phyloP scores from a whole-genome alignment of 2,888 invertebrate species.

The Eumacrocentrus americanus region DNA sequence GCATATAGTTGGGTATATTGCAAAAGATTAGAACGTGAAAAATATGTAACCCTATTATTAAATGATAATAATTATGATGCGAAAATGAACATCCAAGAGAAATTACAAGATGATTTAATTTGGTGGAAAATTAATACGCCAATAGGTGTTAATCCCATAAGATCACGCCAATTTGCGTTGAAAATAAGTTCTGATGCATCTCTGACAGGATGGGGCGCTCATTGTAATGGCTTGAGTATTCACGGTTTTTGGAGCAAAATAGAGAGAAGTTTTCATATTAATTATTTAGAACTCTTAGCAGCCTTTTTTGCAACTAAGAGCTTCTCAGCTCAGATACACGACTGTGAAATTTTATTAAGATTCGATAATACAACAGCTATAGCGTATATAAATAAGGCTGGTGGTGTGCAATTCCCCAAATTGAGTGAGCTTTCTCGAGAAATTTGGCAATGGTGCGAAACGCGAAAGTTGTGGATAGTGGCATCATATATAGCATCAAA shows the following conservation, averaged over 20 bases:
- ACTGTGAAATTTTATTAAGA: slow-evolving; percentile 28
- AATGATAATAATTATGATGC: slow-evolving; percentile 21
- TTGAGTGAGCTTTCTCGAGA: slow-evolving; percentile 27
- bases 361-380: slow-evolving; percentile 35
- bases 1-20: slow-evolving; percentile 23
- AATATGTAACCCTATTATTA: slow-evolving; percentile 18
- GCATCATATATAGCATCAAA: slow-evolving; percentile 37
- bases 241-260: slow-evolving; percentile 20
- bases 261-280: slow-evolving; percentile 27
- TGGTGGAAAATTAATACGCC: slow-evolving; percentile 21
- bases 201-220: slow-evolving; percentile 26
- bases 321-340: slow-evolving; percentile 21
- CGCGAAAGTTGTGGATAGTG: slow-evolving; percentile 30
- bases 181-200: slow-evolving; percentile 30
- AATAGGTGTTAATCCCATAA: slow-evolving; percentile 12
- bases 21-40: slow-evolving; percentile 19
- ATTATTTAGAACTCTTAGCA: slow-evolving; percentile 32
- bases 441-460: slow-evolving; percentile 37
- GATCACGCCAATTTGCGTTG: slow-evolving; percentile 1
- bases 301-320: slow-evolving; percentile 27
- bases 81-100: slow-evolving; percentile 7
- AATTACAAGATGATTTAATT: slow-evolving; percentile 2
- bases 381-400: slow-evolving; percentile 32
- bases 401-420: slow-evolving; percentile 25
- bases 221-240: slow-evolving; percentile 11